Evolutionary conservation across 2,797 vertebrate genomes (phyloP).

Genomic region (Poecilia wingei): DNA sequence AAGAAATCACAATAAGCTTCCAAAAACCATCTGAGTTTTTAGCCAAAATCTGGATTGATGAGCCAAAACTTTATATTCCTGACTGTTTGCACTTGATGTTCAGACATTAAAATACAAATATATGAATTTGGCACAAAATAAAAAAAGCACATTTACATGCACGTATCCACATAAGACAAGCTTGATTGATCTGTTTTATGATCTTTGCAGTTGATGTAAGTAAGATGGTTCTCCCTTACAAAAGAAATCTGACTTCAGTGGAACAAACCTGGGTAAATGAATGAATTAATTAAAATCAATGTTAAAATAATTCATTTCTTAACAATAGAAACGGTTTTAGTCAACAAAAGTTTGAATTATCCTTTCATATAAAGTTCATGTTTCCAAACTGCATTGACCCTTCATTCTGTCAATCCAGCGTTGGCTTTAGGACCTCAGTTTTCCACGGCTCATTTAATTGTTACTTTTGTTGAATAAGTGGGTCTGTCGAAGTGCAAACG

Average conservation of each 20-base stretch:
- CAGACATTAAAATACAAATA: not conserved
- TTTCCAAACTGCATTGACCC: not conserved
- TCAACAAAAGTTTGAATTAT: not conserved
- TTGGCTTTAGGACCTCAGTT: not conserved
- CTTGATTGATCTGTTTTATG: not conserved
- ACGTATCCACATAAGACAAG: not conserved
- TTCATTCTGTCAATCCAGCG: not conserved
- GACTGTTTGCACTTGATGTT: not conserved
- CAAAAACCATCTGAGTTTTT: not conserved
- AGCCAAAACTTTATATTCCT: not conserved
- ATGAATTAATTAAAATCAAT: not conserved
- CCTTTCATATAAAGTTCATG: not conserved
- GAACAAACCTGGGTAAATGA: not conserved
- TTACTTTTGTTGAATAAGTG: conserved; percentile 5
- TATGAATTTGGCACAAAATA: not conserved
- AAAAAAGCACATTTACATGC: not conserved
- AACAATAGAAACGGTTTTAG: not conserved
- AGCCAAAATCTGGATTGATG: not conserved
- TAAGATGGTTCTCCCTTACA: not conserved
- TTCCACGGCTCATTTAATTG: not conserved
- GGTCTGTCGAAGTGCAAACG: not conserved
- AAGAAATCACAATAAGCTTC: not conserved
- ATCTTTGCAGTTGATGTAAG: not conserved
- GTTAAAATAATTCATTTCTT: not conserved
- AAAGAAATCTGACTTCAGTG: not conserved